phyloP scores from a whole-genome alignment of 2,888 invertebrate genomes.

The Lamellibrachia satsuma region DNA sequence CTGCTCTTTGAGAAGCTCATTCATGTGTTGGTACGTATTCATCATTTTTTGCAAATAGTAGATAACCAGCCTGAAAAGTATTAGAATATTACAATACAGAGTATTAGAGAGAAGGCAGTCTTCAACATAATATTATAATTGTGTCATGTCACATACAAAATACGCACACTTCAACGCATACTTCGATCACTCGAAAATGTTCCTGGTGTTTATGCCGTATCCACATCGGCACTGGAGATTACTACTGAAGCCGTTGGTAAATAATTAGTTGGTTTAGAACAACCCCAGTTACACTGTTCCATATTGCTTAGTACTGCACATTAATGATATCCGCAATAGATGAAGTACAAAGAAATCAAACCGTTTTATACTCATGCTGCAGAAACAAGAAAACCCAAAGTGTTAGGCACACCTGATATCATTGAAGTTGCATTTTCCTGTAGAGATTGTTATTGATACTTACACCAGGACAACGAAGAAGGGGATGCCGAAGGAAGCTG shows the following conservation, averaged over 20 bases:
- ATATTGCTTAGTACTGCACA: no score
- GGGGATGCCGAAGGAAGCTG: constrained; percentile 48
- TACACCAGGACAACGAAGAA: constrained; percentile 72
- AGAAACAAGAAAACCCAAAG: neutral
- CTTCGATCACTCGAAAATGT: no score
- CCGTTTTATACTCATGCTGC: no score
- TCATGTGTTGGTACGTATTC: neutral
- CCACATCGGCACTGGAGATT: no score
- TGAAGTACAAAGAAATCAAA: no score
- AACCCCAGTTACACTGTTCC: no score
- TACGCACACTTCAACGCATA: no score
- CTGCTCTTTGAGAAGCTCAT: constrained; percentile 14
- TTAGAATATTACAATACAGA: neutral
- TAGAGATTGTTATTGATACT: constrained; percentile 45
- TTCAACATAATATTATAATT: neutral
- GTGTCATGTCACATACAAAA: no score
- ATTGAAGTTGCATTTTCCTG: neutral
- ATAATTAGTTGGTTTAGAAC: no score
- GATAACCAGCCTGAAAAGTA: neutral
- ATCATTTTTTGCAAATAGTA: constrained; percentile 19
- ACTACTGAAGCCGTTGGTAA: no score
- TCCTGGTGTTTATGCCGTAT: no score
- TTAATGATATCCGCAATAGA: no score
- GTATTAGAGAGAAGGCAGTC: neutral
- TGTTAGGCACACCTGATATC: neutral